Conservation (phyloP, 2,113 vertebrate genomes). For the Pollimyrus isidori region DNA sequence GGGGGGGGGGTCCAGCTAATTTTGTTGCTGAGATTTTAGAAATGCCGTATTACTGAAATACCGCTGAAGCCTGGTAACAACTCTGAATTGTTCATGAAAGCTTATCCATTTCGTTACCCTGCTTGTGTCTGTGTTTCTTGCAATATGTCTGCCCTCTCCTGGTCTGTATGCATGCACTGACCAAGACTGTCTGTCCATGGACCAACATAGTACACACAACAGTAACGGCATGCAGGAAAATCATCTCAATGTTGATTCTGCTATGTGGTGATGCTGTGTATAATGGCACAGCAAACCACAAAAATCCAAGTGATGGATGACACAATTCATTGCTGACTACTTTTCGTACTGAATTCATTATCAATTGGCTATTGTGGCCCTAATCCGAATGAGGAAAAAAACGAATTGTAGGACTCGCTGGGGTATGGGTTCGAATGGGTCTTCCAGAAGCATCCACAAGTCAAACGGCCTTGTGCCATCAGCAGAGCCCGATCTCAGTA, state of each 20-base stretch:
- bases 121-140: not conserved
- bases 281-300: not conserved
- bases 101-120: not conserved
- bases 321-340: not conserved
- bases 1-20: not conserved
- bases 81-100: not conserved
- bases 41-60: not conserved
- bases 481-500: not conserved
- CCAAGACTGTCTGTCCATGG: not conserved
- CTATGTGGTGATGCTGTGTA: not conserved
- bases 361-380: not conserved
- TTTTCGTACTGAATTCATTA: not conserved
- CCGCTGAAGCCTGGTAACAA: not conserved
- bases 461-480: not conserved
- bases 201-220: not conserved
- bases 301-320: not conserved
- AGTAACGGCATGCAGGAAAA: not conserved
- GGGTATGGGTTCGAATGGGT: not conserved
- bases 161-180: not conserved
- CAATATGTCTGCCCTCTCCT: not conserved
- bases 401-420: not conserved
- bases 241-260: not conserved
- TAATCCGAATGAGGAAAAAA: not conserved
- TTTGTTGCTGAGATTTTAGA: not conserved
- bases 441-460: not conserved